These are phyloP conservation scores for Lampropteryx suffumata DNA, from an alignment of 2,888 invertebrate species.

Conservation along the genomic window DNA sequence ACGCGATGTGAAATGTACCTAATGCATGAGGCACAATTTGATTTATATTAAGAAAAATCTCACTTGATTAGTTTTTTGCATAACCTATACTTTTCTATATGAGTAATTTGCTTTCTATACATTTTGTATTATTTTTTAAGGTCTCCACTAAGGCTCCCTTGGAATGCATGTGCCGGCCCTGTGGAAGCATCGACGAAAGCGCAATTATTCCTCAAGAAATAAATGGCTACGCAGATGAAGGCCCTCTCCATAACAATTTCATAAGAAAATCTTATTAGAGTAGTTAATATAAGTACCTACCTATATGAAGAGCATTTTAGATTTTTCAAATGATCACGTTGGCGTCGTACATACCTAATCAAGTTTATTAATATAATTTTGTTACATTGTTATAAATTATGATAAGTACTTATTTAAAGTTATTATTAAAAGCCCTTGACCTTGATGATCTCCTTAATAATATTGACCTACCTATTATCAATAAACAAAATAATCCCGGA, in stretches of 20 bases:
- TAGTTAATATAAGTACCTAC: constrained; percentile 39
- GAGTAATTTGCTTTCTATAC: background rate
- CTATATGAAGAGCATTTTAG: too few species aligned
- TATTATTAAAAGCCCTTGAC: background rate
- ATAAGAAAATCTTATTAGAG: constrained; percentile 81
- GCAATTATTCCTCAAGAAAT: constrained; percentile 95
- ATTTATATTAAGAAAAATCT: too few species aligned
- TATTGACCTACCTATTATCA: too few species aligned
- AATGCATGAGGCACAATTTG: too few species aligned
- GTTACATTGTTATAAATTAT: too few species aligned
- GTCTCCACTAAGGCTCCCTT: constrained; percentile 95
- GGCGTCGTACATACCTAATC: too few species aligned
- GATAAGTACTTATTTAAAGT: too few species aligned
- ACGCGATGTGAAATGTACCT: too few species aligned
- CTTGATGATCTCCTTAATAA: too few species aligned
- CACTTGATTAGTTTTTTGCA: background rate
- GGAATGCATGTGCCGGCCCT: constrained; percentile 97
- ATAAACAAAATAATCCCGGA: too few species aligned
- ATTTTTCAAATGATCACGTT: too few species aligned
- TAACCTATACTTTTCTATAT: background rate
- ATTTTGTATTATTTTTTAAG: constrained; percentile 64
- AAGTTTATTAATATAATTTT: too few species aligned
- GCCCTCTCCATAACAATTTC: constrained; percentile 91
- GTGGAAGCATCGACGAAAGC: constrained; percentile 93
- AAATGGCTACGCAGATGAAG: constrained; percentile 92